phyloP scores from a whole-genome alignment of 92 coral and sea anemone species.

The Anthopleura xanthogrammica region DNA sequence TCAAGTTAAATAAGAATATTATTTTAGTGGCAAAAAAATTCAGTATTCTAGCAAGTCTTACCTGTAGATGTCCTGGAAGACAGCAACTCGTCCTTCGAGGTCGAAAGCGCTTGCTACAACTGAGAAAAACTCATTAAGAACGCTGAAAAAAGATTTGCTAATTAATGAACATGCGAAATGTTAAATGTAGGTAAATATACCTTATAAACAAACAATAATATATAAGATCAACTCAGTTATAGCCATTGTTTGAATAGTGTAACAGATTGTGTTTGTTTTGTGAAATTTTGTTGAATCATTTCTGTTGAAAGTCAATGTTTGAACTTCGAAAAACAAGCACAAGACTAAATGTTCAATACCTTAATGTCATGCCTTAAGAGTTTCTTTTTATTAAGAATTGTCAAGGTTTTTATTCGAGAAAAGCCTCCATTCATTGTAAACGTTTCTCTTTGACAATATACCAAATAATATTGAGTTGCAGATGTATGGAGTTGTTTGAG shows the following conservation, averaged over 20 bases:
- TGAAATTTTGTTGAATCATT: constrained; percentile 4
- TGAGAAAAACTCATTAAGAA: neutral
- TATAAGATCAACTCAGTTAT: neutral
- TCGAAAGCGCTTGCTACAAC: constrained; percentile 12
- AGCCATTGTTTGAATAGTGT: neutral
- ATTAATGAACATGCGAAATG: neutral
- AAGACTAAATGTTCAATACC: neutral
- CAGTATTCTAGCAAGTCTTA: neutral
- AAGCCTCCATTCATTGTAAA: neutral
- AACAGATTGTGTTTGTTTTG: neutral
- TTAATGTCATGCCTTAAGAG: neutral
- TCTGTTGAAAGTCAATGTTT: constrained; percentile 25
- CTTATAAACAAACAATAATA: constrained; percentile 9
- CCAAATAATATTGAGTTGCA: neutral
- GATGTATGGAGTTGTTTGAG: neutral
- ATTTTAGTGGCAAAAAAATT: neutral
- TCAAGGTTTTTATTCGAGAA: neutral
- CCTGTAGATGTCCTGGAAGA: neutral
- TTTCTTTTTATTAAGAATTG: neutral
- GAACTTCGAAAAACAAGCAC: constrained; percentile 9
- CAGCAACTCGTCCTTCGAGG: neutral
- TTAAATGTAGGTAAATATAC: neutral
- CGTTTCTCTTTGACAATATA: neutral
- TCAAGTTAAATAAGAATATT: neutral
- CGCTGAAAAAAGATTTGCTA: neutral